Percentiles rank a stretch among this genome's conserved stretches.
These are phyloP conservation scores for Echiichthys vipera DNA, from an alignment of 2,797 vertebrate genomes.

Conservation along the genomic window DNA sequence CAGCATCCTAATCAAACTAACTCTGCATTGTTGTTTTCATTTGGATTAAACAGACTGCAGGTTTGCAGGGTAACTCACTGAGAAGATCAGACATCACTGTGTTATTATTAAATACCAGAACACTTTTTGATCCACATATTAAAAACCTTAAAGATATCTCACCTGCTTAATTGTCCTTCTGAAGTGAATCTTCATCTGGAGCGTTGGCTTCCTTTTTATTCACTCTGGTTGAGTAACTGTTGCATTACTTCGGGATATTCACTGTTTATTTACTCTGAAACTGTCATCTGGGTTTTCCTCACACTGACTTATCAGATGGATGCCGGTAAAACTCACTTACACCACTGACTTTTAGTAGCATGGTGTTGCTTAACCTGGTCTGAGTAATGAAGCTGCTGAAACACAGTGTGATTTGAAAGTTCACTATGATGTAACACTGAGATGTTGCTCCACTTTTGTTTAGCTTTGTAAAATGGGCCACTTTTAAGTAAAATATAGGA, in stretches of 20 bases:
- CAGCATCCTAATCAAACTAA: not conserved
- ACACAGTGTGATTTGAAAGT: not conserved
- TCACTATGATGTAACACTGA: not conserved
- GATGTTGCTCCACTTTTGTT: not conserved
- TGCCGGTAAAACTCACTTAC: not conserved
- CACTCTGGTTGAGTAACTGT: not conserved
- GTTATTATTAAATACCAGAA: not conserved
- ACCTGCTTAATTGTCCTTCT: not conserved
- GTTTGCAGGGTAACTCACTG: not conserved
- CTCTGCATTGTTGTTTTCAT: not conserved
- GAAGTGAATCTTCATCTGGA: not conserved
- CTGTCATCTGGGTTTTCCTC: not conserved
- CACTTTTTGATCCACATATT: not conserved
- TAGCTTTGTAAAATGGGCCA: too few species aligned
- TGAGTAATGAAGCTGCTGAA: not conserved
- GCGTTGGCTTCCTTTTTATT: conserved; percentile 4
- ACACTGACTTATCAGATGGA: not conserved
- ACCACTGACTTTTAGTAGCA: not conserved
- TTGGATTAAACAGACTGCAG: fast-evolving
- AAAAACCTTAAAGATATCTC: not conserved
- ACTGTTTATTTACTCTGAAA: not conserved
- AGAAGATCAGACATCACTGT: not conserved
- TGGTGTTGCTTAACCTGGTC: not conserved
- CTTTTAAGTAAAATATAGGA: too few species aligned
- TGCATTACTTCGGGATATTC: not conserved